Percentiles rank a stretch among this genome's conserved stretches.
phyloP scores from a whole-genome alignment of 1,140 invertebrate species.

The Ptiloglossa arizonensis region DNA sequence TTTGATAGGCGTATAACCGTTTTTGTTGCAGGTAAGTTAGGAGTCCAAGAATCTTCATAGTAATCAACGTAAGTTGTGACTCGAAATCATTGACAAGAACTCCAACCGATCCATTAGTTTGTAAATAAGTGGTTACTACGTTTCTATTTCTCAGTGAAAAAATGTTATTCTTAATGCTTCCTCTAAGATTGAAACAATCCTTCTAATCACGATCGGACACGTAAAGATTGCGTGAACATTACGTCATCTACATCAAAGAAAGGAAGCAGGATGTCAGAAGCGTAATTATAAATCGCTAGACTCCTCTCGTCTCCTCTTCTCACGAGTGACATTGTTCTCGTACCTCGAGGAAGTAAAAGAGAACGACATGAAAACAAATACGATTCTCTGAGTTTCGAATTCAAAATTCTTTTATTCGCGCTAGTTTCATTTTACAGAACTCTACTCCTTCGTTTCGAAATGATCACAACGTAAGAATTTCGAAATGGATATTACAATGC shows the following conservation, averaged over 20 bases:
- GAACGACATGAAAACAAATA: background rate
- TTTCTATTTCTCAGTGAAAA: too few species aligned
- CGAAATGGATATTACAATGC: too few species aligned
- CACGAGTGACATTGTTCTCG: too few species aligned
- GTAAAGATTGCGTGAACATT: background rate
- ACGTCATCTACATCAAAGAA: constrained; percentile 7
- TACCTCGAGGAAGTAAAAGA: background rate
- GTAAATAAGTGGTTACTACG: too few species aligned
- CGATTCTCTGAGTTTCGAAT: background rate
- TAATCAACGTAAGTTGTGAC: background rate
- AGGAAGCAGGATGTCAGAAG: constrained; percentile 13
- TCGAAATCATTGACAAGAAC: too few species aligned
- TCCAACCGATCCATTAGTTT: too few species aligned
- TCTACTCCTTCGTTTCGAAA: too few species aligned
- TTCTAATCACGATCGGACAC: too few species aligned
- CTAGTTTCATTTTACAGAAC: too few species aligned
- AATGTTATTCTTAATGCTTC: too few species aligned
- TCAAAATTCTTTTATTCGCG: constrained; percentile 6
- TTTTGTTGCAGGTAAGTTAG: constrained; percentile 29
- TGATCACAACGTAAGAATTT: too few species aligned
- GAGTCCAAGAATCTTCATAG: background rate
- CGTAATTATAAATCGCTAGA: constrained; percentile 23
- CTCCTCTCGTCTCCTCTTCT: background rate
- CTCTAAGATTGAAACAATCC: too few species aligned
- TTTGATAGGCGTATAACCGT: background rate